Base-by-base conservation (phyloP, 2,888 invertebrate species). In the Zygothrica quintamaculata region DNA sequence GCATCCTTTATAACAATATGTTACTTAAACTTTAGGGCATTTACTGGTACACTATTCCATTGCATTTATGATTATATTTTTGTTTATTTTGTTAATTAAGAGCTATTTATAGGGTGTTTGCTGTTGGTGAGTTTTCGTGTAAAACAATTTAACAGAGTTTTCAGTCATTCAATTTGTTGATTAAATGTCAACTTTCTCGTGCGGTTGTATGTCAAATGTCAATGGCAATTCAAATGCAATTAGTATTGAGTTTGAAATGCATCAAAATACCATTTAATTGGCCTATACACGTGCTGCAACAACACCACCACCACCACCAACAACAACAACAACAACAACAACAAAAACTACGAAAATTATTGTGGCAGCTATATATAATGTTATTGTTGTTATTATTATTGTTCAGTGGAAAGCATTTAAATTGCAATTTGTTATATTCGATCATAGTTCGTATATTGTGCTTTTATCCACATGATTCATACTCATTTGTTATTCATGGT, bases 391-490 rank as follows among this genome's bases (percentile, higher is more conserved):
- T 18, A 18, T 43, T 26, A 56, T 81, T 62, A 66, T 64, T 62
- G 29, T 36, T 18, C 40, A 50, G 18, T 22, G 18, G 18, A 22
- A 22, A 22, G 42, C 56, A 37, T 65, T 76, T 65, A 74, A 62
- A 59, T 53, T 78, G 58, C 44, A 56, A 72, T 84, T 77, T 76
- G 53, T 62, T 59, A 58, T 48, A 37, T 33, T 62, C 34, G 50
- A 50, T 47, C 53, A 33, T 12, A 58, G 11, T 29, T 50, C 29
- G 37, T 13, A 33, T 22, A 25, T n/a, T n/a, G n/a, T n/a, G n/a
- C n/a, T n/a, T n/a, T n/a, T 56, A 31, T 47, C n/a, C n/a, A n/a
- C 33, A 62, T 81, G 61, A 81, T 43, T 84, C 79, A 78, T 68
- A 11, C 44, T 26, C 34, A 60, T 78, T 55, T 76, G 65, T 62